These are phyloP conservation scores for Phyllostomus discolor DNA, from an alignment of 2,113 vertebrate species.

Conservation along the genomic window DNA sequence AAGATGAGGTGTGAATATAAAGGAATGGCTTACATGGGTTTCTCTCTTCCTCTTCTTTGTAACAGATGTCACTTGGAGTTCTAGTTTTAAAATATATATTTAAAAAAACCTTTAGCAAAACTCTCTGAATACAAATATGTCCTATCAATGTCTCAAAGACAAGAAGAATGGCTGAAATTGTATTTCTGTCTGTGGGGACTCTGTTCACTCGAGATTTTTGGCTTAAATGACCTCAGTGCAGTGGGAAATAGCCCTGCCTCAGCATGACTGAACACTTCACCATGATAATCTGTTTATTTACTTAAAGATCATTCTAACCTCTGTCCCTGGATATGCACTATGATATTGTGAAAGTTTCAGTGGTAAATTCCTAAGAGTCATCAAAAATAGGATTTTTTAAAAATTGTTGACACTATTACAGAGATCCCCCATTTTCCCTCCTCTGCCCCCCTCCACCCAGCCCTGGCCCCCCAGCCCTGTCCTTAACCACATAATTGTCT, in stretches of 20 bases:
- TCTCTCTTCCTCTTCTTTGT: not conserved
- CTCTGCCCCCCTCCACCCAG: no score
- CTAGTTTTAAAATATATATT: conserved; percentile 47
- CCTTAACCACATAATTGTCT: no score
- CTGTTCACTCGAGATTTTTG: not conserved
- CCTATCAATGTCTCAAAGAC: conserved; percentile 45
- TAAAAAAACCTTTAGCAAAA: not conserved
- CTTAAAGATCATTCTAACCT: not conserved
- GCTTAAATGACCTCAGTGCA: not conserved
- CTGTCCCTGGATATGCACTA: not conserved
- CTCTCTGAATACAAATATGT: conserved; percentile 53
- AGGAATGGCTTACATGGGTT: not conserved
- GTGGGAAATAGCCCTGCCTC: not conserved
- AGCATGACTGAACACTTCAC: not conserved
- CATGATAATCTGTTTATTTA: not conserved
- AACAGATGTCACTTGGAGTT: conserved; percentile 46
- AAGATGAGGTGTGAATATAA: conserved; percentile 53
- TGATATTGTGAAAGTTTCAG: not conserved
- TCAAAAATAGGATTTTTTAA: not conserved
- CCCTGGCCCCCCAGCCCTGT: no score
- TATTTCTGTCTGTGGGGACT: not conserved
- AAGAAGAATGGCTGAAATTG: conserved; percentile 37
- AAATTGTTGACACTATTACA: no score
- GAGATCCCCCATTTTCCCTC: no score
- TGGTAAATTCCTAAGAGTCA: not conserved